These are phyloP conservation scores for Myripristis jacobus DNA, from an alignment of 2,797 vertebrate genomes.

Conservation along the genomic window DNA sequence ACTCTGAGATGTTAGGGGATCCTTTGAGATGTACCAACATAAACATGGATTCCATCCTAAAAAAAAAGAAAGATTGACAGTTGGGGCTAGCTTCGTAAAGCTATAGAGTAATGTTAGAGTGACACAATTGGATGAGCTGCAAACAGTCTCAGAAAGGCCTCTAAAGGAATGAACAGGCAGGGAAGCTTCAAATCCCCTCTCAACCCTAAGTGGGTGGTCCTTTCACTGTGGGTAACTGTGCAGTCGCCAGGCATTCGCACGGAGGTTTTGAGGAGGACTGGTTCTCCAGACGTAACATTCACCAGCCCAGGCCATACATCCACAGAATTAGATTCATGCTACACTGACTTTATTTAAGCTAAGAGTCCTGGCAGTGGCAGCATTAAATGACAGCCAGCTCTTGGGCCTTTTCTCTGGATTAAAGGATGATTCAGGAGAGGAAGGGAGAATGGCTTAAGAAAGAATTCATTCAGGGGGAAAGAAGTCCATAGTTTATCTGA, in stretches of 20 bases:
- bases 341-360: slow-evolving; percentile 89
- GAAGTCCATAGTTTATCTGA: slow-evolving; percentile 76
- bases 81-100: slow-evolving; percentile 59
- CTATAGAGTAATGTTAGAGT: slow-evolving; percentile 67
- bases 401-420: slow-evolving; percentile 84
- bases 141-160: slow-evolving; percentile 80
- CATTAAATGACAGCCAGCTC: slow-evolving; percentile 85
- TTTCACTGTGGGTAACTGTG: slow-evolving; percentile 87
- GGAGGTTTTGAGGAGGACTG: slow-evolving; percentile 79
- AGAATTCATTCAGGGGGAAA: slow-evolving; percentile 82
- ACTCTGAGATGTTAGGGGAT: slow-evolving; percentile 52
- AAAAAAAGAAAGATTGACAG: slow-evolving; percentile 69
- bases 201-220: slow-evolving; percentile 90
- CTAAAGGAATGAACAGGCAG: slow-evolving; percentile 83
- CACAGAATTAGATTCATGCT: slow-evolving; percentile 89
- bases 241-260: slow-evolving; percentile 86
- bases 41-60: slow-evolving; percentile 41
- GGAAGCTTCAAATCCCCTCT: slow-evolving; percentile 85
- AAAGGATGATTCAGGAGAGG: slow-evolving; percentile 85
- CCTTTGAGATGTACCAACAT: slow-evolving; percentile 58
- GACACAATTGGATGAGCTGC: slow-evolving; percentile 81
- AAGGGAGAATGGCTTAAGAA: slow-evolving; percentile 81
- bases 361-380: slow-evolving; percentile 81
- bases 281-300: slow-evolving; percentile 85
- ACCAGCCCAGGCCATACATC: slow-evolving; percentile 83